Evolutionary conservation across 23 tunicate species (phyloP).

Genomic region (Styela clava): DNA sequence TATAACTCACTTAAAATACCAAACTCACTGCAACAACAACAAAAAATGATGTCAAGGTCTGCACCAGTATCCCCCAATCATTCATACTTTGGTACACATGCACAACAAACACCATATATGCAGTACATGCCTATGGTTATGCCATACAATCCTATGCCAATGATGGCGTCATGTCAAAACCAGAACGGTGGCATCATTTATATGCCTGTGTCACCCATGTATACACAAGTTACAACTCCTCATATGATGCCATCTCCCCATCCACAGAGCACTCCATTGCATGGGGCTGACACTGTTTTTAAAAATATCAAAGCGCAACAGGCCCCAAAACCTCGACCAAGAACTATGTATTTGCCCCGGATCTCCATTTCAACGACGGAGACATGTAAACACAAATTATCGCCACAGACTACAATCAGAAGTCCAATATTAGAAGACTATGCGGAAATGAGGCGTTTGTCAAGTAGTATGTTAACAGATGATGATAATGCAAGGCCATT

Average conservation of each 20-base stretch:
- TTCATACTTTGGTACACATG: not conserved
- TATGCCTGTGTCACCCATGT: constrained; percentile 5
- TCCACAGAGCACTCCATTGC: not conserved
- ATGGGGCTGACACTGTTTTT: not conserved
- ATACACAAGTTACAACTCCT: not conserved
- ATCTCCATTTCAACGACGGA: not conserved
- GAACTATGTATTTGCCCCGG: not conserved
- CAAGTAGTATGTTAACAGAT: not conserved
- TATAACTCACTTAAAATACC: not conserved
- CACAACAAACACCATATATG: not conserved
- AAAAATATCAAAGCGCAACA: not conserved
- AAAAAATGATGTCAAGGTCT: not conserved
- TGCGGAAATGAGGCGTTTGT: not conserved
- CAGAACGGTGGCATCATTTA: constrained; percentile 7
- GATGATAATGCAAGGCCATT: not conserved
- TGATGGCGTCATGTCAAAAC: constrained; percentile 4
- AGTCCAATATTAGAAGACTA: not conserved
- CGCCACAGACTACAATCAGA: not conserved
- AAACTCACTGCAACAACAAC: not conserved
- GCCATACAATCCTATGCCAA: not conserved
- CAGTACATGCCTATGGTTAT: constrained; percentile 4
- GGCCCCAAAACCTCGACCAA: constrained; percentile 10
- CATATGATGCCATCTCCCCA: not conserved
- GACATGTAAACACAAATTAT: not conserved
- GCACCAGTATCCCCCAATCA: constrained; percentile 13